phyloP scores from a whole-genome alignment of 2,113 vertebrate species.

The Saccopteryx bilineata region DNA sequence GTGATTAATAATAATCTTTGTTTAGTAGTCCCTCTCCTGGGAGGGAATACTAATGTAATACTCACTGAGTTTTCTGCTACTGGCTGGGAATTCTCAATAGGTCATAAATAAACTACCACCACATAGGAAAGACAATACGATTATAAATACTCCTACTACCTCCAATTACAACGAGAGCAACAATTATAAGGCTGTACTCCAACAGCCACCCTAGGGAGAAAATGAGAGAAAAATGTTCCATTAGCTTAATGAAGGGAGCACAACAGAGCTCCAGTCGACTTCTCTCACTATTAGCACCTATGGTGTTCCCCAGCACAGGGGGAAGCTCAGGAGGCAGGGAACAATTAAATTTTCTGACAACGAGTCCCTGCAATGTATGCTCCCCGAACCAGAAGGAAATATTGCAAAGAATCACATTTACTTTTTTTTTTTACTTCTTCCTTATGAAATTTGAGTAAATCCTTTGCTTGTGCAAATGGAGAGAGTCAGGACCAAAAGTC shows the following conservation, averaged over 20 bases:
- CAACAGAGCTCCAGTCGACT: constrained; percentile 82
- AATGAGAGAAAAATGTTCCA: constrained; percentile 93
- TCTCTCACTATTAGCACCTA: constrained; percentile 89
- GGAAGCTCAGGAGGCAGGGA: constrained; percentile 85
- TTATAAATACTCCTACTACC: constrained; percentile 91
- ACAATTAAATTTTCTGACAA: constrained; percentile 91
- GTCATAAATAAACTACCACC: constrained; percentile 89
- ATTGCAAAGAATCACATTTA: constrained; percentile 80
- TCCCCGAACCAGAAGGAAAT: constrained; percentile 85
- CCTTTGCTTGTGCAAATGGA: constrained; percentile 67
- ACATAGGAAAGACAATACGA: constrained; percentile 90
- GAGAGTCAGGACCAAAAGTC: constrained; percentile 63
- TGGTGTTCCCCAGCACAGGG: constrained; percentile 84
- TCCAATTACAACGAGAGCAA: constrained; percentile 91
- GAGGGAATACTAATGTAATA: constrained; percentile 87
- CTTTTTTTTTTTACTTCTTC: constrained; percentile 80
- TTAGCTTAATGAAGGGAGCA: constrained; percentile 91
- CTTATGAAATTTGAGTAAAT: constrained; percentile 67
- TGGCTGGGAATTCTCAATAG: constrained; percentile 87
- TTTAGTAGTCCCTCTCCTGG: constrained; percentile 81
- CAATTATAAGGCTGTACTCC: constrained; percentile 91
- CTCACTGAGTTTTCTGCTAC: constrained; percentile 84
- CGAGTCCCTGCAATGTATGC: constrained; percentile 84
- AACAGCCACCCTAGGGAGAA: constrained; percentile 90
- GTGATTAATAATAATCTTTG: constrained; percentile 86